Base-by-base conservation (phyloP, 37 sponge, comb jelly and placozoan species). In the Bolinopsis microptera region DNA sequence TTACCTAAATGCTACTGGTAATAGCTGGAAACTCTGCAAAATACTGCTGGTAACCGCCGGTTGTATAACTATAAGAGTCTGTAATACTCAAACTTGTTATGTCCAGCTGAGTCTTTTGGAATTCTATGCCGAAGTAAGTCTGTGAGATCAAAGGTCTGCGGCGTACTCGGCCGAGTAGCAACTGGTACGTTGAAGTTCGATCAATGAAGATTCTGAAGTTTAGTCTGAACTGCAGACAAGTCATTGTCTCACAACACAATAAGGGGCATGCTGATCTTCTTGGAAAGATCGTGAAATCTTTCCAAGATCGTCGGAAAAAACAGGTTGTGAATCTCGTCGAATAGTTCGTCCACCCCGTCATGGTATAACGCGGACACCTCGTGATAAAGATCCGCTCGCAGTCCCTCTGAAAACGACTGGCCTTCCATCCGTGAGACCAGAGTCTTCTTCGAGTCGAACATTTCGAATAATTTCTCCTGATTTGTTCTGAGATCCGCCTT, bases 361-460 rank as follows among this genome's bases (percentile, higher is more conserved):
- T 72, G 75, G 75, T 30, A 72, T 30, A 72, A n/a, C 3, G 75
- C 75, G 3, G 75, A 72, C 2, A 28, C 31, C 26, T 72, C 75
- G 31, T 28, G 31, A 72, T 72, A 72, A 8, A 72, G 31, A 72
- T 72, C 75, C 13, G 75, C 75, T 8, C 75, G 3, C 22, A 72
- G 22, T 24, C 31, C 5, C 26, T 72, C 31, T 30, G 75, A n/a
- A 21, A 72, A 72, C n/a, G 3, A 8, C 31, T 28, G 26, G 2
- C 75, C 75, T 28, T 72, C 75, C 26, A 72, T 8, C 31, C 31
- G 75, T 8, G 31, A 30, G 22, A 72, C 75, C 75, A 72, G 26
- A 5, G 75, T 30, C 75, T 72, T 72, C 31, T 72, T n/a, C 31
- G 75, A 72, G 75, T 72, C 75, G 75, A 72, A 72, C 75, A 72